These are phyloP conservation scores for Ophion ellenae DNA, from an alignment of 2,888 invertebrate genomes.

Conservation along the genomic window DNA sequence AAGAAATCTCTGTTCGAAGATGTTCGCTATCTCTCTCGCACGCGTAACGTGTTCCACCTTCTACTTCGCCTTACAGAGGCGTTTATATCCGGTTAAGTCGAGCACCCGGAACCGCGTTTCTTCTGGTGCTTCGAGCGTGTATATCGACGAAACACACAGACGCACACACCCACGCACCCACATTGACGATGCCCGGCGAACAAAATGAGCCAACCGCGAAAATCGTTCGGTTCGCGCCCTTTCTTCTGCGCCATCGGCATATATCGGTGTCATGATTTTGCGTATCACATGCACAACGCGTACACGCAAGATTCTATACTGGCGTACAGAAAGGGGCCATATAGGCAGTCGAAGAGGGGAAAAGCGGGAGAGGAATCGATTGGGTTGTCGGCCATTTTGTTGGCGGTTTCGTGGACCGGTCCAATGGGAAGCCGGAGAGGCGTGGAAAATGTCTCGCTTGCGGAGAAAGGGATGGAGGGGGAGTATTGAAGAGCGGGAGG, in stretches of 20 bases:
- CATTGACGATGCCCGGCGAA: not conserved
- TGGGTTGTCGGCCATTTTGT: conserved; percentile 82
- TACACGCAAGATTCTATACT: conserved; percentile 22
- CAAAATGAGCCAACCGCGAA: conserved; percentile 7
- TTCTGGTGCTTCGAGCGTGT: not conserved
- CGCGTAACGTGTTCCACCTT: too few species aligned
- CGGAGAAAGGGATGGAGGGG: not conserved
- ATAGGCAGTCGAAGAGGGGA: conserved; percentile 7
- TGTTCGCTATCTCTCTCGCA: too few species aligned
- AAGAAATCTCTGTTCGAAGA: too few species aligned
- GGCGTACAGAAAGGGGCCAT: not conserved
- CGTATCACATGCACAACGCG: conserved; percentile 22
- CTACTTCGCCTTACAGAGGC: too few species aligned
- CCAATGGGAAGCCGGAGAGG: conserved; percentile 76
- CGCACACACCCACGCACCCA: not conserved
- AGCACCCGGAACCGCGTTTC: not conserved
- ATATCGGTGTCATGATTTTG: conserved; percentile 16
- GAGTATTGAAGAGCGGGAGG: not conserved
- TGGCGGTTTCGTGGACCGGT: conserved; percentile 72
- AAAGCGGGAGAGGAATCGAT: conserved; percentile 76
- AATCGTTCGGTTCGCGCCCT: conserved; percentile 25
- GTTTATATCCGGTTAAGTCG: not conserved
- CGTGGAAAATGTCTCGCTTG: conserved; percentile 76
- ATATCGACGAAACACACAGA: not conserved
- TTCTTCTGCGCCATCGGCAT: not conserved